These are phyloP conservation scores for Intellagama lesueurii DNA, from an alignment of 2,797 vertebrate genomes.

Conservation along the genomic window DNA sequence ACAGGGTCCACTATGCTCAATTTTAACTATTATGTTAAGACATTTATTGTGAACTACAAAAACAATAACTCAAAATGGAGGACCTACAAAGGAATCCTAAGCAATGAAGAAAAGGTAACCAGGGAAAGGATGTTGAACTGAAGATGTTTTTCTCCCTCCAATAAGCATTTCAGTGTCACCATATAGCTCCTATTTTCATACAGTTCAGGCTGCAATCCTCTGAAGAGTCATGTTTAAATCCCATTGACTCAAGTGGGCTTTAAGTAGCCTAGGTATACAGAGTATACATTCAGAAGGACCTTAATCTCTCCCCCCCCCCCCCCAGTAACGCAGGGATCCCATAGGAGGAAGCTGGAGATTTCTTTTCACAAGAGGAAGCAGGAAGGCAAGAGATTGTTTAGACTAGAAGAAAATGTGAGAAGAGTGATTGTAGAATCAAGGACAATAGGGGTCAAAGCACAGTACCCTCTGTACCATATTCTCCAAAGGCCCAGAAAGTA, in stretches of 20 bases:
- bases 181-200: not conserved
- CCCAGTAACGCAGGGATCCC: not conserved
- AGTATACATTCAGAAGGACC: not conserved
- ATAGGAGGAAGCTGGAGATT: not conserved
- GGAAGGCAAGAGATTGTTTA: not conserved
- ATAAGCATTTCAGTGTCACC: not conserved
- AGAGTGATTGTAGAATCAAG: too few species aligned
- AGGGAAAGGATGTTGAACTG: not conserved
- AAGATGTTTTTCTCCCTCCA: not conserved
- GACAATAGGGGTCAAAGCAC: not conserved
- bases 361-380: not conserved
- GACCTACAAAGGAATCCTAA: constrained; percentile 80
- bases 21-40: constrained; percentile 82
- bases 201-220: not conserved
- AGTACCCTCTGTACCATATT: not conserved
- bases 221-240: not conserved
- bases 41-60: constrained; percentile 82
- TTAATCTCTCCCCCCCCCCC: too few species aligned
- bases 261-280: not conserved
- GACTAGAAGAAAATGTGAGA: not conserved
- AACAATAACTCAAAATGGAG: constrained; percentile 84
- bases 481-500: not conserved
- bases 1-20: constrained; percentile 74
- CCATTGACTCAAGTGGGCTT: not conserved
- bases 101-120: constrained; percentile 82